Percentiles rank a stretch among this genome's conserved stretches.
Evolutionary conservation across 2,888 invertebrate genomes (phyloP).

Genomic region (Netelia inedita): DNA sequence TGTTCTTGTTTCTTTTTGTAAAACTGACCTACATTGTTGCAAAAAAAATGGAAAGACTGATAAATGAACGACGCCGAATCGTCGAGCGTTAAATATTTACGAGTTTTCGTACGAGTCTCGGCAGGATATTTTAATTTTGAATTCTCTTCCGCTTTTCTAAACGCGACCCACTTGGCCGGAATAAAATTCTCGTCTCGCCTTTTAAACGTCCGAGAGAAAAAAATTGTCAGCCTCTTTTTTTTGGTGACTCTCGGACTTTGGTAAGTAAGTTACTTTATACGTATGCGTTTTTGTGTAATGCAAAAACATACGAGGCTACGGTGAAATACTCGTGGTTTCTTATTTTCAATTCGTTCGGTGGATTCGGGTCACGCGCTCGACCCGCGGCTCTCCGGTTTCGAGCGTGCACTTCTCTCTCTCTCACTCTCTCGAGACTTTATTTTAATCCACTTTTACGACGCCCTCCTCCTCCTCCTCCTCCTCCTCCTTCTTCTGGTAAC

Average conservation of each 20-base stretch:
- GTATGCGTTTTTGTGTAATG: too few species aligned
- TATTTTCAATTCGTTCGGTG: conserved; percentile 21
- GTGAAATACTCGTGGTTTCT: conserved; percentile 19
- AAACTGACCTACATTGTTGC: too few species aligned
- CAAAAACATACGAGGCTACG: too few species aligned
- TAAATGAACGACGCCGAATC: too few species aligned
- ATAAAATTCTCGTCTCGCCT: neutral
- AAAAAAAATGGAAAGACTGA: too few species aligned
- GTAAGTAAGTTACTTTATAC: too few species aligned
- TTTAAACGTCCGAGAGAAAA: neutral
- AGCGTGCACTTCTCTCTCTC: conserved; percentile 12
- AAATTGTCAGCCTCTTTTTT: neutral
- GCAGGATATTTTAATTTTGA: too few species aligned
- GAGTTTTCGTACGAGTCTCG: too few species aligned
- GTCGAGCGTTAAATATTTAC: too few species aligned
- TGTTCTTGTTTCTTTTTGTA: too few species aligned
- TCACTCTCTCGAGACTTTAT: conserved; percentile 25
- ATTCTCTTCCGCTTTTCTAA: too few species aligned
- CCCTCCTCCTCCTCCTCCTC: conserved; percentile 4
- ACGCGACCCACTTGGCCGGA: too few species aligned
- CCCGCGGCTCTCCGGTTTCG: conserved; percentile 48
- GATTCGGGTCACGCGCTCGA: conserved; percentile 50
- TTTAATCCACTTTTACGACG: conserved; percentile 56
- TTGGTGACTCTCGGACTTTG: neutral
- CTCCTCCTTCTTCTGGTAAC: neutral